phyloP scores from a whole-genome alignment of 2,113 vertebrate genomes.

The Heterocephalus glaber region DNA sequence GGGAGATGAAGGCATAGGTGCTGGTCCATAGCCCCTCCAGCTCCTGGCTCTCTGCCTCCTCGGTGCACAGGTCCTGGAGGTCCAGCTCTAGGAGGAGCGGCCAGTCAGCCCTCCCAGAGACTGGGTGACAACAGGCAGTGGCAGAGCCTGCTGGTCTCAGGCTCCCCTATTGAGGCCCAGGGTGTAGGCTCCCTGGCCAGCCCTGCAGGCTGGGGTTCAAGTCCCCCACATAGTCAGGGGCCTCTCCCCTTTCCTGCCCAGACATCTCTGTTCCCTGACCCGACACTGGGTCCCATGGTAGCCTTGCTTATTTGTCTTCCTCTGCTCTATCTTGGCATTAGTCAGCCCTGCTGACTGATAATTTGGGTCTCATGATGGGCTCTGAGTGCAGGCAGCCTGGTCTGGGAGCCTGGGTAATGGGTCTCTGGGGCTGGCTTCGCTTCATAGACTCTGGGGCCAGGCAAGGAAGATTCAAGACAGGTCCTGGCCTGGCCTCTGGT shows the following conservation, averaged over 20 bases:
- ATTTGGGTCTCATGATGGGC: neutral
- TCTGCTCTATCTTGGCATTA: neutral
- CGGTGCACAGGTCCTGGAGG: neutral
- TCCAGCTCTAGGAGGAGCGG: conserved; percentile 45
- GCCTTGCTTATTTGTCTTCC: too few species aligned
- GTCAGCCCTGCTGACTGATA: neutral
- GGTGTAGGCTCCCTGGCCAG: neutral
- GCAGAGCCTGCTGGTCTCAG: neutral
- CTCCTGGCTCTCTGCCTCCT: neutral
- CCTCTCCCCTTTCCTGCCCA: neutral
- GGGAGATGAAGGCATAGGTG: conserved; percentile 66
- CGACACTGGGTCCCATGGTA: neutral
- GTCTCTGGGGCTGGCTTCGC: neutral
- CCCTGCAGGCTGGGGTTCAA: rapidly evolving
- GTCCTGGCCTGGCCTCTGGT: rapidly evolving
- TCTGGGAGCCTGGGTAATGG: neutral
- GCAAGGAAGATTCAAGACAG: too few species aligned
- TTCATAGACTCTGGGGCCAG: neutral
- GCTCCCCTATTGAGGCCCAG: rapidly evolving
- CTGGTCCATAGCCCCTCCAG: conserved; percentile 66
- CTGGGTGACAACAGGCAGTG: neutral
- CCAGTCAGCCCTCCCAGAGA: neutral
- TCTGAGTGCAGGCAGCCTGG: neutral
- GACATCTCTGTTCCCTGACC: neutral
- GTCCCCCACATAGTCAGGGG: rapidly evolving